Percentiles rank a stretch among this genome's conserved stretches.
These are phyloP conservation scores for Pyrgilauda ruficollis DNA, from an alignment of 2,113 vertebrate genomes.

Conservation along the genomic window DNA sequence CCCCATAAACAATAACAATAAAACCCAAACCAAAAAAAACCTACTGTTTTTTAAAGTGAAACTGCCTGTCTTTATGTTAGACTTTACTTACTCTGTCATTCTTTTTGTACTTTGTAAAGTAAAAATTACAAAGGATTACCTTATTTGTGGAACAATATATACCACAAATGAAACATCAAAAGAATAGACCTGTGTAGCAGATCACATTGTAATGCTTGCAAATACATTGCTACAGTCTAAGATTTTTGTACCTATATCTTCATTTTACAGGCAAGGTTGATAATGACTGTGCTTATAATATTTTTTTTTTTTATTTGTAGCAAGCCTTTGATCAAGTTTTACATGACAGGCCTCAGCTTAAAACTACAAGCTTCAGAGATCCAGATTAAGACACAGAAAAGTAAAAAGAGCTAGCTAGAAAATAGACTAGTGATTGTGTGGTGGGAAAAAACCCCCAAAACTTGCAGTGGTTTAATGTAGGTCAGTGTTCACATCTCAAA, in stretches of 20 bases:
- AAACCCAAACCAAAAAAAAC: not conserved
- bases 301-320: constrained; percentile 56
- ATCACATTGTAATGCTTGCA: constrained; percentile 41
- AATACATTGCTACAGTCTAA: not conserved
- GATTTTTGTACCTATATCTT: constrained; percentile 27
- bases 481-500: not conserved
- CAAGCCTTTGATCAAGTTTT: constrained; percentile 50
- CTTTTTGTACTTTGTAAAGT: not conserved
- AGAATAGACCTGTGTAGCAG: constrained; percentile 10
- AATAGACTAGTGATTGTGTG: not conserved
- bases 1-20: not conserved
- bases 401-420: constrained; percentile 28
- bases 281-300: constrained; percentile 19
- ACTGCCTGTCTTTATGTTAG: not conserved
- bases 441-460: not conserved
- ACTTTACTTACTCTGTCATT: not conserved
- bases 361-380: constrained; percentile 43
- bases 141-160: constrained; percentile 23
- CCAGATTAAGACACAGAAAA: constrained; percentile 20
- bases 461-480: not conserved
- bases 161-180: constrained; percentile 32
- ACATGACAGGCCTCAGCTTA: constrained; percentile 31
- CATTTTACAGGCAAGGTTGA: constrained; percentile 33
- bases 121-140: constrained; percentile 29
- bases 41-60: not conserved